Base-by-base conservation (phyloP, 2,888 invertebrate genomes). In the Caenorhabditis imperialis region DNA sequence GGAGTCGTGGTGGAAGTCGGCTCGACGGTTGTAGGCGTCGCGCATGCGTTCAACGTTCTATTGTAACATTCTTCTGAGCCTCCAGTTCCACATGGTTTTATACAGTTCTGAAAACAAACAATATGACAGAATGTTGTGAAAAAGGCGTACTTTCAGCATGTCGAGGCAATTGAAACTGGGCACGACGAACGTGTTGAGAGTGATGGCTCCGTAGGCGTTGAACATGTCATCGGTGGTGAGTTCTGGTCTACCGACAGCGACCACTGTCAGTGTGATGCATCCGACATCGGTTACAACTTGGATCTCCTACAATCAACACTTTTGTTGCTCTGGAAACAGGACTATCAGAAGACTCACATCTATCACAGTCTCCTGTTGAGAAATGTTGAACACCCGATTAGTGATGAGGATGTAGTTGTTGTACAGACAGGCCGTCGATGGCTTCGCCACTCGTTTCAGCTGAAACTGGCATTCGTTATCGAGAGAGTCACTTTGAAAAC, bases 131-230 rank as follows among this genome's bases (percentile, higher is more conserved):
- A 54, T 12, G 22, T 3, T 37, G 10, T 25, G 7, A 4, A 3
- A 37, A 37, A 18, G 35, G 45, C 42, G 20, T 1, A 72, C 72
- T 40, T 55, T 67, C 40, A 78, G 23, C 7, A 50, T 45, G 37
- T 78, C 70, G 44, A 84, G 54, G 57, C 84, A 83, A 14, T 81
- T 75, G 62, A 70, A 74, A 58, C 75, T 75, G 10, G 78, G 75
- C 14, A 82, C 82, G 1, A 61, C 63, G 30, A 53, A 81, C 20
- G 60, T 74, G 20, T 69, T 20, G 5, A 45, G 18, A 2, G 71
- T 69, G 2, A 75, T 22, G 6, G 25, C 16, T 7, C 38, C 3
- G 51, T 80, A 80, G 14, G 40, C 42, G 0, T 74, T 25, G 35
- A 20, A 67, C 23, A 80, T 50, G 42, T 76, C 42, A 38, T 74